phyloP scores from a whole-genome alignment of 2,888 invertebrate genomes.

The Rotaria socialis region DNA sequence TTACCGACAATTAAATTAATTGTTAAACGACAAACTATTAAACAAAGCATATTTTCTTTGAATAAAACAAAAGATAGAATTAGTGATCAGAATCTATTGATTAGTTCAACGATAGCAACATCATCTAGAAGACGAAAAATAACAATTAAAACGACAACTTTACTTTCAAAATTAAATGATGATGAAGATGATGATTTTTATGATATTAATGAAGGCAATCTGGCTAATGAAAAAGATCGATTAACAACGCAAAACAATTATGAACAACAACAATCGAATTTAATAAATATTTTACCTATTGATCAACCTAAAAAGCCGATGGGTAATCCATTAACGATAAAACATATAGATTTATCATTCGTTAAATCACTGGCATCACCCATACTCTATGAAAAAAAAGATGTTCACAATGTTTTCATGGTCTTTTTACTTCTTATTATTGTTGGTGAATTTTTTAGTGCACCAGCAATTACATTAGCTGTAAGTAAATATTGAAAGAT shows the following conservation, averaged over 20 bases:
- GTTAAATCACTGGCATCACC: conserved; percentile 59
- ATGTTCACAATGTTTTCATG: conserved; percentile 92
- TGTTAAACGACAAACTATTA: not conserved
- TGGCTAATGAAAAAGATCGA: not conserved
- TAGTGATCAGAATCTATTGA: not conserved
- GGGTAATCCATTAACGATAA: conserved; percentile 27
- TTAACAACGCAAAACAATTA: not conserved
- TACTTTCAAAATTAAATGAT: not conserved
- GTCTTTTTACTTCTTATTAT: conserved; percentile 82
- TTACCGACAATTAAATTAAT: conserved; percentile 19
- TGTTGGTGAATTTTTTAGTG: conserved; percentile 93
- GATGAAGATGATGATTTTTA: conserved; percentile 48
- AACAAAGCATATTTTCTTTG: too few relatives aligned
- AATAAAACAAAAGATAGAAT: not conserved
- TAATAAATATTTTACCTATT: not conserved
- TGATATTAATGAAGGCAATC: not conserved
- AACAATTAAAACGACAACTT: conserved; percentile 40
- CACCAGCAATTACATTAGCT: conserved; percentile 86
- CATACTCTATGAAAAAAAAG: conserved; percentile 79
- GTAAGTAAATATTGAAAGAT: not conserved
- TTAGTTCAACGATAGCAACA: conserved; percentile 1
- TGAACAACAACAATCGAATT: not conserved
- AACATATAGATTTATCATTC: not conserved
- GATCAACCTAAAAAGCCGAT: not conserved
- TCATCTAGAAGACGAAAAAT: not conserved